phyloP scores from a whole-genome alignment of 2,888 invertebrate genomes.

The Lepetodrilus schrolli region DNA sequence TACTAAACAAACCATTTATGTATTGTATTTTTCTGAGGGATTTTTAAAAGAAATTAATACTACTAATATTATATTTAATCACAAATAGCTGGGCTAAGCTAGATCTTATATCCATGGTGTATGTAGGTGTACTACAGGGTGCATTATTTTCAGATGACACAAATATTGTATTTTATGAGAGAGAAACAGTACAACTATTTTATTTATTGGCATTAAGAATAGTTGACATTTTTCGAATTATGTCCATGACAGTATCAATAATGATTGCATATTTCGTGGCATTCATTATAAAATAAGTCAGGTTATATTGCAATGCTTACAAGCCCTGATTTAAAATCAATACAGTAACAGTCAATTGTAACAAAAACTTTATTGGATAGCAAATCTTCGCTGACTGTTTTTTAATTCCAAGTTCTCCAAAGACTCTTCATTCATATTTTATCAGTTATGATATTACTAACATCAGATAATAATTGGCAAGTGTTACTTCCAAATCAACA shows the following conservation, averaged over 20 bases:
- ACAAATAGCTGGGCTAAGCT: no score
- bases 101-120: no score
- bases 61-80: no score
- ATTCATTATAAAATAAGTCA: neutral
- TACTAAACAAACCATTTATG: no score
- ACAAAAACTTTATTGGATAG: neutral
- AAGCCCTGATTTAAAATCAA: conserved; percentile 14
- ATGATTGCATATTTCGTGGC: neutral
- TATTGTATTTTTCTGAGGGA: no score
- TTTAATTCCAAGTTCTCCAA: neutral
- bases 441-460: neutral
- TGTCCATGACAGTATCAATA: neutral
- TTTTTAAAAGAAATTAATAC: no score
- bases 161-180: neutral
- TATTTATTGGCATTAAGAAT: neutral
- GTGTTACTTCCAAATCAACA: conserved; percentile 3
- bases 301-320: neutral
- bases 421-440: neutral
- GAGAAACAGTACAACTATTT: neutral
- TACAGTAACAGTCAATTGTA: neutral
- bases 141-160: neutral
- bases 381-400: neutral
- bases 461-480: neutral
- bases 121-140: no score
- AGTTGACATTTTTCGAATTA: conserved; percentile 23